Evolutionary conservation across 1,140 invertebrate species (phyloP), one percentile per base, ranked within the genome.

Genomic region (Spodoptera litura): DNA sequence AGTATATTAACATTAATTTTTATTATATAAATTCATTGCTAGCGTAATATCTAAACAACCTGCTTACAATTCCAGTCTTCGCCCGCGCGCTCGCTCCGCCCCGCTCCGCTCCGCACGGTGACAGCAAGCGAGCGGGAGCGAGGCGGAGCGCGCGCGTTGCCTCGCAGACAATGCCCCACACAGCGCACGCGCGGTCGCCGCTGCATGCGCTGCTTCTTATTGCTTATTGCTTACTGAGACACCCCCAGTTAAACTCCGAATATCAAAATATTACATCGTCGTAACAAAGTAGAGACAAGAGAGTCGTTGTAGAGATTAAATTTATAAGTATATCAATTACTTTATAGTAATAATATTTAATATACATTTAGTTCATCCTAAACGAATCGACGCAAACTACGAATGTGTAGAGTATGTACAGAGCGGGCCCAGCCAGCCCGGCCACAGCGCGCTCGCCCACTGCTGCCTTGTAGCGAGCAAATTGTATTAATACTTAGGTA

Each of bases 41-140:
- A 93, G 91, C 91, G 89, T 88, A 83, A 89, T 79, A 73, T 88
- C 88, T 93, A 92, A 87, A 91, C 87, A 91, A 90, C 88, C 90
- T 89, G 88, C 88, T 86, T 88, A 85, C 86, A 86, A 85, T 86
- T 87, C 88, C 86, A 87, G 87, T 87, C 87, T 87, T 81, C 25
- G 79, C 53, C 58, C 53, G 44, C 68, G 38, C 44, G 56, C 49
- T 13, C 76, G 61, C 66, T 35, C 59, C 68, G 62, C 35, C 20
- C 35, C 35, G 74, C 74, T 11, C 3, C 31, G 58, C 59, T 10
- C 52, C 52, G 62, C 52, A 27, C 58, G 25, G 20, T 27, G 20
- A 20, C 20, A 20, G 20, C 20, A 15, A 12, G 31, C 9, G 20
- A 31, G 20, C 44, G 59, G 8, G 62, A 5, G 44, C 66, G 56